Evolutionary conservation across 2,113 vertebrate species (phyloP).

Genomic region (Pitta sordida): DNA sequence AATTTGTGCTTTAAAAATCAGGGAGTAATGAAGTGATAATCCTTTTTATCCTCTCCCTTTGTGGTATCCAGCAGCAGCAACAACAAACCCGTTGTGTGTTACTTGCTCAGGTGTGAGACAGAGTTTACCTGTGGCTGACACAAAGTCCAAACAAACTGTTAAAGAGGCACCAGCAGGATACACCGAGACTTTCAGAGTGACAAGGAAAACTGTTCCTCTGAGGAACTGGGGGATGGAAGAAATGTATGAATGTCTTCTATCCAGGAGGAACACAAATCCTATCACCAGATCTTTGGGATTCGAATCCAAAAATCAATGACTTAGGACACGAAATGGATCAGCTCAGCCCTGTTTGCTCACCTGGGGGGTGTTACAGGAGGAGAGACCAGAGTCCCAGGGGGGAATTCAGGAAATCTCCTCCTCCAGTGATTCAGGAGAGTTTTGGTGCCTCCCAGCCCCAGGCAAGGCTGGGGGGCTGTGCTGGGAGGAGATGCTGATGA

Average conservation of each 20-base stretch:
- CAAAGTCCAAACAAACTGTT: not conserved
- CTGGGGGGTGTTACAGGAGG: not conserved
- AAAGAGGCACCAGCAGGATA: not conserved
- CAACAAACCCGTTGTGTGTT: not conserved
- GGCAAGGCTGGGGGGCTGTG: not conserved
- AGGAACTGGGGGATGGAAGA: not conserved
- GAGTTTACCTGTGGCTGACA: not conserved
- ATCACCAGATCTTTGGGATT: not conserved
- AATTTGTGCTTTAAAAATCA: rapidly evolving
- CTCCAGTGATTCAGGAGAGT: rapidly evolving
- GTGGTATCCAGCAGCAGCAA: not conserved
- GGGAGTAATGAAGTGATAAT: not conserved
- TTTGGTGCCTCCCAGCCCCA: not conserved
- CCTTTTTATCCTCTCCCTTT: not conserved
- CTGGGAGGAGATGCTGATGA: not conserved
- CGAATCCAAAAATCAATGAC: not conserved
- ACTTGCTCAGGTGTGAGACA: not conserved
- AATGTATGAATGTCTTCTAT: not conserved
- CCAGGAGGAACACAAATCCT: not conserved
- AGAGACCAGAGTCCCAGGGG: not conserved
- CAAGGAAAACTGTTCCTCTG: not conserved
- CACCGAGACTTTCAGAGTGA: not conserved
- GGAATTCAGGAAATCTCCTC: no score
- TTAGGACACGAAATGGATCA: not conserved
- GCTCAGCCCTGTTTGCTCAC: not conserved